Evolutionary conservation across 2,888 invertebrate species (phyloP).

Genomic region (Cantharis rufa): DNA sequence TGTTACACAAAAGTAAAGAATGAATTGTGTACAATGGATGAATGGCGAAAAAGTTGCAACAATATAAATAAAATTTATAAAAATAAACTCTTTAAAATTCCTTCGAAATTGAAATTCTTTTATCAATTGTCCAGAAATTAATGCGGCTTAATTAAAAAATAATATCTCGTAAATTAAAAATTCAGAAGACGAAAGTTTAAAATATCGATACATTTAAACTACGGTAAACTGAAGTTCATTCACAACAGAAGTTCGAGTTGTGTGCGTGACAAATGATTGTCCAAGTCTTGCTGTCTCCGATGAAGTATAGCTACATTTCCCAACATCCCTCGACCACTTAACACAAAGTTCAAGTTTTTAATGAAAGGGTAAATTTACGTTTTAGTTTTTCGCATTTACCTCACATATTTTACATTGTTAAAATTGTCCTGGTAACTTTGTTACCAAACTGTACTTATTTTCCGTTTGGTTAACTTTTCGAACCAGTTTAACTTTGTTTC

Average conservation of each 20-base stretch:
- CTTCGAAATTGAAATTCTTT: neutral
- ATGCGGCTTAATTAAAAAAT: neutral
- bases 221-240: conserved; percentile 10
- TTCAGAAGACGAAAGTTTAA: neutral
- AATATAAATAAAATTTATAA: conserved; percentile 3
- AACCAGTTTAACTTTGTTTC: conserved; percentile 2
- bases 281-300: conserved; percentile 18
- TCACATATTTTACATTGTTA: conserved; percentile 8
- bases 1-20: conserved; percentile 5
- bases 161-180: neutral
- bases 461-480: conserved; percentile 7
- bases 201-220: conserved; percentile 15
- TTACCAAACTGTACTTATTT: conserved; percentile 1
- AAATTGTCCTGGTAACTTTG: conserved; percentile 4
- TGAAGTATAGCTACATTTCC: conserved; percentile 27
- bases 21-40: conserved; percentile 13
- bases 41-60: conserved; percentile 7
- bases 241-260: conserved; percentile 22
- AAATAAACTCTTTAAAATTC: neutral
- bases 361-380: conserved; percentile 12
- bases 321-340: conserved; percentile 23
- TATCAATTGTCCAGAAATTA: neutral
- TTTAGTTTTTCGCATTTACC: conserved; percentile 1
- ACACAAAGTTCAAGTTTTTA: conserved; percentile 19
- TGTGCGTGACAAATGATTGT: conserved; percentile 28